Percentiles rank a stretch among this genome's conserved stretches.
Evolutionary conservation across 1,140 invertebrate genomes (phyloP).

Genomic region (Danaus plexippus): DNA sequence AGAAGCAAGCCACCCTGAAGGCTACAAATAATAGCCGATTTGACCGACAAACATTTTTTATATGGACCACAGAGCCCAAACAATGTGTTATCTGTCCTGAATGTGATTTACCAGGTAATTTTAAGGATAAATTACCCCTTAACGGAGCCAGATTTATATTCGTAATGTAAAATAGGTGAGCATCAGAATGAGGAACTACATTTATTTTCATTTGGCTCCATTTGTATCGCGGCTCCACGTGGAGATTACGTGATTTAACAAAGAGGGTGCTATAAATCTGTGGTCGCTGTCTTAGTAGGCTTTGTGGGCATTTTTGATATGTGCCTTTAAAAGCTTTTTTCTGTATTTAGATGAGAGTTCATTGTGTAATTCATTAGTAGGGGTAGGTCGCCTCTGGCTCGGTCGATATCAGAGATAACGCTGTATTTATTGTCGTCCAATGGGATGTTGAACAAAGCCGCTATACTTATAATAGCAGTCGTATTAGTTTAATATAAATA

Average conservation of each 20-base stretch:
- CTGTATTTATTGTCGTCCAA: conserved; percentile 61
- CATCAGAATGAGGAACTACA: conserved; percentile 68
- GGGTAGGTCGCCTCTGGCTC: conserved; percentile 55
- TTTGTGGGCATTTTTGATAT: conserved; percentile 71
- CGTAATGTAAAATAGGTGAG: conserved; percentile 63
- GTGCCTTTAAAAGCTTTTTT: conserved; percentile 73
- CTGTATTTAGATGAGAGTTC: conserved; percentile 72
- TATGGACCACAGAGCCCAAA: conserved; percentile 49
- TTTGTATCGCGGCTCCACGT: conserved; percentile 67
- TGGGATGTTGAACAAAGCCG: conserved; percentile 56
- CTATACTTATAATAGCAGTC: conserved; percentile 52
- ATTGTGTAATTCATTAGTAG: conserved; percentile 71
- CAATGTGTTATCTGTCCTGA: conserved; percentile 64
- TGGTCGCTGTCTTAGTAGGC: conserved; percentile 67
- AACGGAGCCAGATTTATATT: conserved; percentile 58
- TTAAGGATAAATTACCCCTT: conserved; percentile 63
- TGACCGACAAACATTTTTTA: conserved; percentile 60
- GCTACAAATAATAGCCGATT: conserved; percentile 52
- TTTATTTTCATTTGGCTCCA: conserved; percentile 70
- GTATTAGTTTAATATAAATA: conserved; percentile 58
- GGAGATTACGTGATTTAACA: conserved; percentile 71
- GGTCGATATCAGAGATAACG: conserved; percentile 68
- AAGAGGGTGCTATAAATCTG: conserved; percentile 68
- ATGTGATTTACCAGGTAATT: conserved; percentile 71
- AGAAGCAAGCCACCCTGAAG: conserved; percentile 59